Base-by-base conservation (phyloP, 1,140 invertebrate genomes). In the Brachystomella parvula region DNA sequence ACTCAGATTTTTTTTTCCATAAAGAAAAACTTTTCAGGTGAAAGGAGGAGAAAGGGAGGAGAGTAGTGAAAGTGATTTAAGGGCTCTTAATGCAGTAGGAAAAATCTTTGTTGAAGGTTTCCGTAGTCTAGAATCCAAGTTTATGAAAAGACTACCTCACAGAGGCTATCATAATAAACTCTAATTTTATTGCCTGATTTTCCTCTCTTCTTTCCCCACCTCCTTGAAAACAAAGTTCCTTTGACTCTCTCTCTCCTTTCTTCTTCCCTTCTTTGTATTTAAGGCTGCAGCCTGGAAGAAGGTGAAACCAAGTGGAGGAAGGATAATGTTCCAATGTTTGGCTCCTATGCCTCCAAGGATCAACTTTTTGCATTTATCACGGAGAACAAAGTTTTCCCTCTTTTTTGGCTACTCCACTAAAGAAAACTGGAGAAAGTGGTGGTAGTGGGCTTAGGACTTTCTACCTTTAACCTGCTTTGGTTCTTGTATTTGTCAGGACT, bases 281-380 rank as follows among this genome's bases (percentile, higher is more conserved):
- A 9, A 6, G 21, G 53, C 26, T 15, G 26, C 19, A 21, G 19
- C 26, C 26, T 28, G 9, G 49, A 47, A 62, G 35, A 72, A 72
- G 70, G 70, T 72, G 70, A 68, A 71, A 61, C 64, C 65, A 72
- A 69, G 64, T 69, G 71, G n/a, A n/a, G n/a, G n/a, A 72, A 67
- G 29, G 67, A 69, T 67, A 67, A 69, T 72, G 61, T 32, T 57
- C 63, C 57, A 61, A 61, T 47, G 49, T 35, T 53, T 47, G 47
- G 39, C 65, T 47, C 61, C 61, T 44, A 66, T 70, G 68, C 68
- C 71, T 68, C 62, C 47, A 73, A 73, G 71, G 67, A 71, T 73
- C 67, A 73, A 73, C 72, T 73, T 73, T 73, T 63, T 62, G 69
- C 72, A 73, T 73, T 73, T 73, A 73, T 73, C 72, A 73, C n/a